Conservation (phyloP, 2,888 invertebrate genomes). For the Apamea anceps region DNA sequence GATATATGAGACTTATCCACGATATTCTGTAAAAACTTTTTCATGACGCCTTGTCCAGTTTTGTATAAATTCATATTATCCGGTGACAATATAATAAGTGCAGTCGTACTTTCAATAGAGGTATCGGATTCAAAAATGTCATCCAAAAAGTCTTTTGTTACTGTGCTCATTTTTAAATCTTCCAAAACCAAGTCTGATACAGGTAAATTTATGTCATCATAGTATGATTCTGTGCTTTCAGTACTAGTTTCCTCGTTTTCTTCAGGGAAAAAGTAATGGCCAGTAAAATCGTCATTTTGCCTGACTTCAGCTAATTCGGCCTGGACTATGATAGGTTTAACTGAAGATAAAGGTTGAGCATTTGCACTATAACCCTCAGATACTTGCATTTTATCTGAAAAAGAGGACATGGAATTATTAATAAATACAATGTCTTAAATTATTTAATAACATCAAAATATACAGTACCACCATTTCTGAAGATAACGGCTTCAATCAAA, state of each 20-base stretch:
- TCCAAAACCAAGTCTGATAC: slow-evolving; percentile 81
- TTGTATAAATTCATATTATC: slow-evolving; percentile 74
- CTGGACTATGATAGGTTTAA: slow-evolving; percentile 81
- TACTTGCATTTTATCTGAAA: slow-evolving; percentile 74
- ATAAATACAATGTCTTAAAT: slow-evolving; percentile 8
- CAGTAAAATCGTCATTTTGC: slow-evolving; percentile 81
- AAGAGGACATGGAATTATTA: neutral
- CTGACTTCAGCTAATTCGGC: slow-evolving; percentile 81
- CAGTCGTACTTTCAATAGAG: slow-evolving; percentile 75
- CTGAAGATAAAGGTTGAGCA: slow-evolving; percentile 66
- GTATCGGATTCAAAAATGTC: slow-evolving; percentile 84
- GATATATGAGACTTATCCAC: slow-evolving; percentile 60
- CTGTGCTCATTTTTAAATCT: slow-evolving; percentile 79
- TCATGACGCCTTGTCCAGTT: slow-evolving; percentile 75
- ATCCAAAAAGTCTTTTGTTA: slow-evolving; percentile 84
- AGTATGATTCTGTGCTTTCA: slow-evolving; percentile 79
- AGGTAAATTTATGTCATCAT: slow-evolving; percentile 76
- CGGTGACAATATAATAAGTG: slow-evolving; percentile 68
- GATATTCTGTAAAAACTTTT: slow-evolving; percentile 78
- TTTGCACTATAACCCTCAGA: slow-evolving; percentile 65
- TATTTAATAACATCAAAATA: neutral
- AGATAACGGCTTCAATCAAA: slow-evolving; percentile 87
- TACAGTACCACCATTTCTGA: slow-evolving; percentile 81
- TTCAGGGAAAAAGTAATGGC: slow-evolving; percentile 87
- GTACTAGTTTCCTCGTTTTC: slow-evolving; percentile 75